phyloP scores from a whole-genome alignment of 2,888 invertebrate genomes.

The Pogonocherus hispidulus region DNA sequence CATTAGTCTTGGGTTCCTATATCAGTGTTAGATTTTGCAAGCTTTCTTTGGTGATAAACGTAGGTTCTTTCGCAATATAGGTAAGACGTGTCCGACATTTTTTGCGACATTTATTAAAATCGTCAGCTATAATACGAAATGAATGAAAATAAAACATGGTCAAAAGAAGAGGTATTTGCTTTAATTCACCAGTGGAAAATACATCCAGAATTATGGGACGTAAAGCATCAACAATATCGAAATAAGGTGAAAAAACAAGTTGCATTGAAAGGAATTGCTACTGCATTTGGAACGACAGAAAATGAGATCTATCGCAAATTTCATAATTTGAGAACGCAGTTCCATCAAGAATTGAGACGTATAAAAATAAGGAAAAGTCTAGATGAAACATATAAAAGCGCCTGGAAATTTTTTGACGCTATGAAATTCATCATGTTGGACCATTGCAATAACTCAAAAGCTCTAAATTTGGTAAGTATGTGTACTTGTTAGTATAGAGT shows the following conservation, averaged over 20 bases:
- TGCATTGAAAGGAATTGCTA: background rate
- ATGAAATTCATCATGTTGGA: background rate
- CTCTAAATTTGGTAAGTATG: too few relatives aligned
- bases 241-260: background rate
- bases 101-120: background rate
- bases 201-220: conserved; percentile 1
- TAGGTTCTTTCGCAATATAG: too few relatives aligned
- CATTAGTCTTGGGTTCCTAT: background rate
- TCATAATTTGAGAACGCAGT: conserved; percentile 1
- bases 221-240: background rate
- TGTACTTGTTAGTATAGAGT: too few relatives aligned
- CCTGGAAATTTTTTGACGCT: background rate
- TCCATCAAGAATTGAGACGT: background rate
- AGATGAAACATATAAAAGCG: background rate
- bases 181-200: background rate
- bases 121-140: background rate
- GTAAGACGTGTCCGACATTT: background rate
- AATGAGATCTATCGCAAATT: background rate
- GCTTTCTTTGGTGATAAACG: too few relatives aligned
- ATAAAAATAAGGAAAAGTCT: background rate
- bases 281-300: background rate
- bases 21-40: too few relatives aligned
- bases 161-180: background rate
- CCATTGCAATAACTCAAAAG: background rate
- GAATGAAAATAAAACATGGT: background rate